Evolutionary conservation across 35 echinoderm and acorn worm species (phyloP).

Genomic region (Stichopus chloronotus): DNA sequence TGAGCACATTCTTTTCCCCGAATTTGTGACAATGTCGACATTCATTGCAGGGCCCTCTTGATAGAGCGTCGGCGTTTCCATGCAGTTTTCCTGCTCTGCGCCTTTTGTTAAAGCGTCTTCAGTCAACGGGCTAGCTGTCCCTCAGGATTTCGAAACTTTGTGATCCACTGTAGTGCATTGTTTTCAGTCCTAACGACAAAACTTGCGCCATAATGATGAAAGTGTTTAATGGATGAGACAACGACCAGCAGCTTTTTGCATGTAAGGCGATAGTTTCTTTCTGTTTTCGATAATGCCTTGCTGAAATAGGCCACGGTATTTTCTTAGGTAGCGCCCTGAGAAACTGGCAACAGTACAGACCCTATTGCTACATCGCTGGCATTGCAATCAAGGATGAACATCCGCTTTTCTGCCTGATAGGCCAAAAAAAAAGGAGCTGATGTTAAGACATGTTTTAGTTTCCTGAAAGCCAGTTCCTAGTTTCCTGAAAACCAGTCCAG

Average conservation of each 20-base stretch:
- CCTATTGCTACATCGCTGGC: slow-evolving; percentile 70
- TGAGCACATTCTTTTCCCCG: background rate
- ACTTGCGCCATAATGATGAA: slow-evolving; percentile 66
- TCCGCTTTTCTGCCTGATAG: too few species aligned
- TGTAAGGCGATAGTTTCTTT: slow-evolving; percentile 73
- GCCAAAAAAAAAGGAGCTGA: background rate
- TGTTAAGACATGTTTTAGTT: background rate
- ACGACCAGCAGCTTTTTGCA: slow-evolving; percentile 61
- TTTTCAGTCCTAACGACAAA: slow-evolving; percentile 58
- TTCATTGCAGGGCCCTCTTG: background rate
- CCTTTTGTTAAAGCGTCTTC: slow-evolving; percentile 50
- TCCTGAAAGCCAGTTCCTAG: slow-evolving; percentile 21
- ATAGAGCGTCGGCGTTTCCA: too few species aligned
- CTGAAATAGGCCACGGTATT: slow-evolving; percentile 60
- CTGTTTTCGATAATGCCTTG: slow-evolving; percentile 57
- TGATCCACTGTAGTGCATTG: slow-evolving; percentile 61
- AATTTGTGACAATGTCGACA: background rate
- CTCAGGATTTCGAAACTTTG: slow-evolving; percentile 68
- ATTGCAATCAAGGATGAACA: slow-evolving; percentile 65
- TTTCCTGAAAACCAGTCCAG: slow-evolving; percentile 57
- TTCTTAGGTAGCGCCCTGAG: background rate
- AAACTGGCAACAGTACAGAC: slow-evolving; percentile 61
- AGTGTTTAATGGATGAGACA: slow-evolving; percentile 68
- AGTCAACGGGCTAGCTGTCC: slow-evolving; percentile 59
- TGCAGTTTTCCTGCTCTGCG: slow-evolving; percentile 65